Evolutionary conservation across 2,797 vertebrate genomes (phyloP).

Genomic region (Sebastes umbrosus): DNA sequence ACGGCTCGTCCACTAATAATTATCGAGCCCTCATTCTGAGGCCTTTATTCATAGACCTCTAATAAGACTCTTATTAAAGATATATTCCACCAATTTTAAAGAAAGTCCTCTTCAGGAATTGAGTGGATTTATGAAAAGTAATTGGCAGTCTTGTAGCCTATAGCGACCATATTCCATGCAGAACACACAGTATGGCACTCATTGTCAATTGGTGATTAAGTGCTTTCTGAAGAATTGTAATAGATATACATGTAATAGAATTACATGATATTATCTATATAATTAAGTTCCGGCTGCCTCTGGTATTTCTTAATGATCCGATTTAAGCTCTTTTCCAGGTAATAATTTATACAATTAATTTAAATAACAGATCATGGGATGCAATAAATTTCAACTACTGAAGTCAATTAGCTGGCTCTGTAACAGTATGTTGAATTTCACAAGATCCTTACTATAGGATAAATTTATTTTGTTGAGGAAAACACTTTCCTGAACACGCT

Average conservation of each 20-base stretch:
- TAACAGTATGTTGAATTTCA: neutral
- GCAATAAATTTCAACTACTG: neutral
- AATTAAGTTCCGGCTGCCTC: neutral
- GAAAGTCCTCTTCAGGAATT: neutral
- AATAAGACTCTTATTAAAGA: conserved; percentile 6
- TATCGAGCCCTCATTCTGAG: neutral
- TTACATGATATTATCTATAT: neutral
- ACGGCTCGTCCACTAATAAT: conserved; percentile 6
- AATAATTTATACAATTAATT: neutral
- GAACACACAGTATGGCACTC: neutral
- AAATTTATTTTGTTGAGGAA: neutral
- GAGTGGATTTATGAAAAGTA: neutral
- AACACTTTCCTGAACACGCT: neutral
- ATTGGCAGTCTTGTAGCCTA: neutral
- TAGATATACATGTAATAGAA: neutral
- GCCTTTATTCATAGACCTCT: neutral
- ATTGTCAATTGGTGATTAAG: neutral
- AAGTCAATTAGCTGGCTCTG: neutral
- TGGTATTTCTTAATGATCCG: neutral
- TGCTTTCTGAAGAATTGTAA: neutral
- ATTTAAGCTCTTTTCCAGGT: neutral
- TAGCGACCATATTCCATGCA: neutral
- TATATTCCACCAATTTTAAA: neutral
- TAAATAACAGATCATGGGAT: neutral
- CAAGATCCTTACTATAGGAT: neutral